phyloP scores from a whole-genome alignment of 1,140 invertebrate species.

The Drosophila seguyi region DNA sequence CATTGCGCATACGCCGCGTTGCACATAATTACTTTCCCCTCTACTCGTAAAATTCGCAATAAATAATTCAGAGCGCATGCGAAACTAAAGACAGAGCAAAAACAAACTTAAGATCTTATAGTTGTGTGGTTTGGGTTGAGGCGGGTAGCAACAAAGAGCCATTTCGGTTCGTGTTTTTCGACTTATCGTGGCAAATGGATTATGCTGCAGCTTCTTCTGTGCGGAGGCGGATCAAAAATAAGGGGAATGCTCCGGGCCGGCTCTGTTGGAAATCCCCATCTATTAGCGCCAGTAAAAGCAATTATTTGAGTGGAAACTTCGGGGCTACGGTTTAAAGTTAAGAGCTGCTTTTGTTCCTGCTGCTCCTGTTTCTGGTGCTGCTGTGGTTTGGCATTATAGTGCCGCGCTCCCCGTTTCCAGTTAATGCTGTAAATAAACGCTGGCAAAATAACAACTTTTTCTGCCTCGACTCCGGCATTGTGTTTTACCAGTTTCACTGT shows the following conservation, averaged over 20 bases:
- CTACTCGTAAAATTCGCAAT: constrained; percentile 27
- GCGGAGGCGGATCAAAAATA: constrained; percentile 5
- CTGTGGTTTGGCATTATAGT: constrained; percentile 54
- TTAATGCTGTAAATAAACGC: constrained; percentile 18
- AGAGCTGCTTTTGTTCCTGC: constrained; percentile 11
- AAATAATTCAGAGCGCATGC: constrained; percentile 71
- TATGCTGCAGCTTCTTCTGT: constrained; percentile 42
- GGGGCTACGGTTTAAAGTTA: constrained; percentile 31
- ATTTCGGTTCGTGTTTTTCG: constrained; percentile 29
- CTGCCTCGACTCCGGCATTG: constrained; percentile 6
- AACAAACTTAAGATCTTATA: constrained; percentile 7
- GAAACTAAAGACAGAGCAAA: constrained; percentile 34
- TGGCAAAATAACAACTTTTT: constrained; percentile 24
- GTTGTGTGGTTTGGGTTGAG: not conserved
- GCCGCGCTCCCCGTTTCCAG: constrained; percentile 16
- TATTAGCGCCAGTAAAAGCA: constrained; percentile 66
- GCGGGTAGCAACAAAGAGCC: constrained; percentile 2
- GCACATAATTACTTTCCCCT: constrained; percentile 67
- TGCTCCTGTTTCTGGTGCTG: not conserved
- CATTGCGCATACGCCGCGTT: constrained; percentile 71
- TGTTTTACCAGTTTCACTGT: constrained; percentile 25
- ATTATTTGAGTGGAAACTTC: constrained; percentile 73
- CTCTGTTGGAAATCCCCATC: constrained; percentile 21
- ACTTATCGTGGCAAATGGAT: constrained; percentile 54
- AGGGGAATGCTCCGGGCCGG: not conserved